Conservation (phyloP, 2,888 invertebrate species). For the Gortyna flavago region DNA sequence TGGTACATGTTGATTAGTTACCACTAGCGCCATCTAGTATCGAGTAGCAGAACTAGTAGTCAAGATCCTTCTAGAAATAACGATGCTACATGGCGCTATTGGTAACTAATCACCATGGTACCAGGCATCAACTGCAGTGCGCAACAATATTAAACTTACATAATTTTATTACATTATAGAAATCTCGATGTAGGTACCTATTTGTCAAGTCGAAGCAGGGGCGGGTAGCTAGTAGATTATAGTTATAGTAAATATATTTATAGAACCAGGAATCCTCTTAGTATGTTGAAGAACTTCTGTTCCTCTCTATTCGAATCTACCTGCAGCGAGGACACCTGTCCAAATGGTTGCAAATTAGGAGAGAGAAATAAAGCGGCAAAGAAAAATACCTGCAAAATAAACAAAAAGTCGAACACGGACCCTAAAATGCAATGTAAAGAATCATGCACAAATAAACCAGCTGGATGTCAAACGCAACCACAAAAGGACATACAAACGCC, state of each 20-base stretch:
- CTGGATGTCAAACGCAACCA: not conserved
- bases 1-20: too few species aligned
- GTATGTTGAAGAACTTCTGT: conserved; percentile 46
- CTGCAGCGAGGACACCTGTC: conserved; percentile 30
- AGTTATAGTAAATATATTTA: not conserved
- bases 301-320: conserved; percentile 49
- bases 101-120: too few species aligned
- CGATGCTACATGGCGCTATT: too few species aligned
- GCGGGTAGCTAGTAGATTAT: too few species aligned
- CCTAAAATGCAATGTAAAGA: accelerated
- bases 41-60: too few species aligned
- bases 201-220: not conserved
- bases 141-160: not conserved
- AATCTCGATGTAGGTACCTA: too few species aligned
- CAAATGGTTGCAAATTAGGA: not conserved
- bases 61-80: too few species aligned
- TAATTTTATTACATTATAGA: not conserved
- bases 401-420: not conserved
- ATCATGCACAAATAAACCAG: not conserved
- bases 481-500: conserved; percentile 17
- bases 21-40: too few species aligned
- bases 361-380: not conserved
- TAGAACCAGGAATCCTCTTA: conserved; percentile 25
- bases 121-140: too few species aligned
- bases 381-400: accelerated